Evolutionary conservation across 2,888 invertebrate genomes (phyloP).

Genomic region (Carabus problematicus): DNA sequence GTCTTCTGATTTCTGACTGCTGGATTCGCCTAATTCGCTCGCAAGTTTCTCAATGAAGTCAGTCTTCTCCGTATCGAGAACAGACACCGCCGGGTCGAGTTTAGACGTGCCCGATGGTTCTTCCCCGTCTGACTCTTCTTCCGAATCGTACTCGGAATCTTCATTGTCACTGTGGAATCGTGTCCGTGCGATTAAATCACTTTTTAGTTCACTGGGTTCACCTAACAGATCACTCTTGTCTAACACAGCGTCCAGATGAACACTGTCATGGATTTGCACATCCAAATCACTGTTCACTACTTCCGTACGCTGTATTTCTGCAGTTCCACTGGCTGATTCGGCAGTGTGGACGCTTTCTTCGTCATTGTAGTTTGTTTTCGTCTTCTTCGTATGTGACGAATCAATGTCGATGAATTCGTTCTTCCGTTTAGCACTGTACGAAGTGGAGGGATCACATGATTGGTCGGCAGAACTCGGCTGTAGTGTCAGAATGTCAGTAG

Average conservation of each 20-base stretch:
- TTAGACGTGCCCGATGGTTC: slow-evolving; percentile 55
- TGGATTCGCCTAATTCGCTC: slow-evolving; percentile 26
- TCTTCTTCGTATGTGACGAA: not conserved
- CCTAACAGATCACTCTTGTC: slow-evolving; percentile 7
- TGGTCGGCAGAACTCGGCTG: not conserved
- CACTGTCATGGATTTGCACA: slow-evolving; percentile 4
- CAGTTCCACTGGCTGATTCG: not conserved
- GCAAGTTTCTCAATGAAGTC: slow-evolving; percentile 44
- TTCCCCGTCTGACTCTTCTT: slow-evolving; percentile 53
- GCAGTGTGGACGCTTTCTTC: not conserved
- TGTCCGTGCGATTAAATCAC: not conserved
- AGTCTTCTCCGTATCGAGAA: slow-evolving; percentile 52
- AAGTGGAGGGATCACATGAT: not conserved
- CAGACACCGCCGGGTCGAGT: slow-evolving; percentile 47
- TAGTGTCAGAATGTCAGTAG: not conserved
- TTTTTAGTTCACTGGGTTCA: not conserved
- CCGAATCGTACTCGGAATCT: slow-evolving; percentile 38
- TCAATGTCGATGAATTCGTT: not conserved
- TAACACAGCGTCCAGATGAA: slow-evolving; percentile 34
- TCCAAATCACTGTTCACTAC: slow-evolving; percentile 18
- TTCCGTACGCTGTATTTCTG: not conserved
- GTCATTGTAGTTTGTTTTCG: slow-evolving; percentile 3
- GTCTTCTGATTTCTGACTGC: slow-evolving; percentile 46
- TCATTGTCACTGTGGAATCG: slow-evolving; percentile 28
- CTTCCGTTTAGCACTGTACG: not conserved